Evolutionary conservation across 2,797 vertebrate species (phyloP).

Genomic region (Halcyon chelicuti): DNA sequence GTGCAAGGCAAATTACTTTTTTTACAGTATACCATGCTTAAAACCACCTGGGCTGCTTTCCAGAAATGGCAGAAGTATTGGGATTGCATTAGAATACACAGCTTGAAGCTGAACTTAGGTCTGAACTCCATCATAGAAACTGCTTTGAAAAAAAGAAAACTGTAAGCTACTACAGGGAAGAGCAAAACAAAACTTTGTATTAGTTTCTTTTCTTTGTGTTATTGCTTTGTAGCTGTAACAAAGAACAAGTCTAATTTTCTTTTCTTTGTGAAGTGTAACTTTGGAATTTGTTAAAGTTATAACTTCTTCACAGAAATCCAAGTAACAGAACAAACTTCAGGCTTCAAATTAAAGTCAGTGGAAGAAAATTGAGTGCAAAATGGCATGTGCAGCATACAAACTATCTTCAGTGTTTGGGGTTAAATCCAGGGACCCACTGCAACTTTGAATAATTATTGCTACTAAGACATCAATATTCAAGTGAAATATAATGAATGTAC

Average conservation of each 20-base stretch:
- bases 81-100: constrained; percentile 8
- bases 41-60: background rate
- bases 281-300: background rate
- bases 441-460: background rate
- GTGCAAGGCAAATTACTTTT: background rate
- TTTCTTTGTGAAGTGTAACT: background rate
- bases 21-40: background rate
- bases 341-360: background rate
- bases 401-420: background rate
- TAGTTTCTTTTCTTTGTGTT: constrained; percentile 5
- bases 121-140: constrained; percentile 50
- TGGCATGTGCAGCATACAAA: background rate
- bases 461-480: background rate
- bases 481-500: background rate
- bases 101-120: constrained; percentile 43
- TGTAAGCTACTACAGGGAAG: background rate
- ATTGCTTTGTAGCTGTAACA: background rate
- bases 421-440: background rate
- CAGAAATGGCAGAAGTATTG: background rate
- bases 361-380: background rate
- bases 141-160: constrained; percentile 16
- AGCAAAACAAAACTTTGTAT: constrained; percentile 5
- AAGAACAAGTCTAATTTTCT: constrained; percentile 11
- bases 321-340: background rate
- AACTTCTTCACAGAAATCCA: background rate